Conservation (phyloP, 2,888 invertebrate species). For the Branchellion lobata region DNA sequence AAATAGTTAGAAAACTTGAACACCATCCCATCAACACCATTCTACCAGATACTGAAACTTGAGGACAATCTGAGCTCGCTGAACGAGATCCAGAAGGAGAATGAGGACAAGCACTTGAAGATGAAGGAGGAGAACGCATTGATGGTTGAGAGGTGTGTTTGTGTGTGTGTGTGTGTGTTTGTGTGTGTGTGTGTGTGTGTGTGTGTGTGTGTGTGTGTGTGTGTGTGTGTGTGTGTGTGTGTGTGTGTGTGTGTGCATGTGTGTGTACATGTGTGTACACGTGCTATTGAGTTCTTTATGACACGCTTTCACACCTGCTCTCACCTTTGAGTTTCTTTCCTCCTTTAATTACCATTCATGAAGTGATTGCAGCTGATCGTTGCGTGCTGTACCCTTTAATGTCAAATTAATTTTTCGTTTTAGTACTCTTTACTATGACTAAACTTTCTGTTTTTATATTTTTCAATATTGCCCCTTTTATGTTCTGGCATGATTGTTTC, state of each 20-base stretch:
- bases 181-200: slow-evolving; percentile 47
- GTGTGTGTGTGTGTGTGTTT: slow-evolving; percentile 38
- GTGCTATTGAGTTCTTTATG: not conserved
- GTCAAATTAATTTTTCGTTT: too few species aligned
- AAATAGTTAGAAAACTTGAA: too few species aligned
- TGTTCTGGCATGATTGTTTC: too few species aligned
- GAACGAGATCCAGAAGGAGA: slow-evolving; percentile 80
- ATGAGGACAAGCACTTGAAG: slow-evolving; percentile 81
- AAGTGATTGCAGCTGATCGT: too few species aligned
- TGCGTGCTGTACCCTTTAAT: too few species aligned
- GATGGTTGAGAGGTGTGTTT: slow-evolving; percentile 71
- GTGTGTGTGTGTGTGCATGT: not conserved
- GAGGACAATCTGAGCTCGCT: slow-evolving; percentile 88
- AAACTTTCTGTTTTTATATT: too few species aligned
- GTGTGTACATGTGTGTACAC: not conserved
- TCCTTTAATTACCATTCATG: too few species aligned
- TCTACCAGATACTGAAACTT: slow-evolving; percentile 86
- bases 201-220: slow-evolving; percentile 46
- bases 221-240: slow-evolving; percentile 40
- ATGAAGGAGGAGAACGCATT: slow-evolving; percentile 90
- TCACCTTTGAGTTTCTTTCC: too few species aligned
- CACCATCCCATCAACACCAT: too few species aligned
- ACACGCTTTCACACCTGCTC: not conserved
- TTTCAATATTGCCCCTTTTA: too few species aligned
- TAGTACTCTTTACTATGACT: too few species aligned